Percentiles rank a stretch among this genome's conserved stretches.
Conservation (phyloP, 1,140 invertebrate species). For the Palaemon carinicauda region DNA sequence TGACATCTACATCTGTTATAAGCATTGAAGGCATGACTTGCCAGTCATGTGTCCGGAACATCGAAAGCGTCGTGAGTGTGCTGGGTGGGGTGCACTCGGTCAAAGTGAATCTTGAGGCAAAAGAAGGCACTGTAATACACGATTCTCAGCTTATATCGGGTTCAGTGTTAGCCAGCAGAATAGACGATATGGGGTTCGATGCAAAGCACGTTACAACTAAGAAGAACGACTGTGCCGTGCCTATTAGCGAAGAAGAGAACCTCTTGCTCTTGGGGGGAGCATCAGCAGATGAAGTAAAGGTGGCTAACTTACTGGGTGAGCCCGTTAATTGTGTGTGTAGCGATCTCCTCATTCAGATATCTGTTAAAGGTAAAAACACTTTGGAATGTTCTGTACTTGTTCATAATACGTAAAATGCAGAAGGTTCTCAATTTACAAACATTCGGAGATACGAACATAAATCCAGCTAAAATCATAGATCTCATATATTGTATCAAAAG, state of each 20-base stretch:
- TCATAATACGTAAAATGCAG: too few relatives aligned
- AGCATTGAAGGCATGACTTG: slow-evolving; percentile 84
- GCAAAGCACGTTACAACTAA: background rate
- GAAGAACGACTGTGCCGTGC: background rate
- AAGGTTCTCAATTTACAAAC: too few relatives aligned
- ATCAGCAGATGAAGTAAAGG: background rate
- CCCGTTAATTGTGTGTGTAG: slow-evolving; percentile 46
- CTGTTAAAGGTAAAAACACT: slow-evolving; percentile 39
- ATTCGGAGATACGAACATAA: too few relatives aligned
- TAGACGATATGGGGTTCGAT: slow-evolving; percentile 78
- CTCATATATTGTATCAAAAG: too few relatives aligned
- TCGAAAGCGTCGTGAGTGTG: slow-evolving; percentile 72
- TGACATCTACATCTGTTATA: slow-evolving; percentile 59
- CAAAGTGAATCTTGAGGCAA: slow-evolving; percentile 74
- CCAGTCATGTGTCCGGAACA: slow-evolving; percentile 80
- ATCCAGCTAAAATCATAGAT: too few relatives aligned
- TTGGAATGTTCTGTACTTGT: too few relatives aligned
- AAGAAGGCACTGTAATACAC: slow-evolving; percentile 75
- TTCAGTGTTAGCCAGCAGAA: slow-evolving; percentile 71
- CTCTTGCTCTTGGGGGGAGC: background rate
- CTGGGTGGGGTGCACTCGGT: slow-evolving; percentile 72
- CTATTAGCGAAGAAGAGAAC: background rate
- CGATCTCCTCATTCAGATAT: slow-evolving; percentile 48
- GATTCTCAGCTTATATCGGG: slow-evolving; percentile 69
- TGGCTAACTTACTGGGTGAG: slow-evolving; percentile 34